phyloP scores from a whole-genome alignment of 2,888 invertebrate species.

The Chloroclystis v-ata region DNA sequence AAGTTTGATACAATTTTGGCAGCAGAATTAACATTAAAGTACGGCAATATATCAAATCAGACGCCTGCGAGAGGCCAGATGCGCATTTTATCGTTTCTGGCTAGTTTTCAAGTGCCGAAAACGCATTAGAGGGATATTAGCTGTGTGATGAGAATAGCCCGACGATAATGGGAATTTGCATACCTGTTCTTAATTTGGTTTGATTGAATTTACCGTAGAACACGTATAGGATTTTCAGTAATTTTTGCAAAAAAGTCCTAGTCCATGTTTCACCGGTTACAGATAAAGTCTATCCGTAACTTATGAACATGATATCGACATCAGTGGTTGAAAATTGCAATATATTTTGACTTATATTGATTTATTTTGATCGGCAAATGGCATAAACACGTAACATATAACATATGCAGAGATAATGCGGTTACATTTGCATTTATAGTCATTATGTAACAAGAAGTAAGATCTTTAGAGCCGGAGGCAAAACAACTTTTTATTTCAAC shows the following conservation, averaged over 20 bases:
- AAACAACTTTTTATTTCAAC: constrained; percentile 29
- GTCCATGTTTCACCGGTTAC: too few relatives aligned
- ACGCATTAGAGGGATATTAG: constrained; percentile 68
- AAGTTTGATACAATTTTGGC: constrained; percentile 55
- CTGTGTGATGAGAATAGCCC: constrained; percentile 51
- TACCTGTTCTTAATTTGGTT: background rate
- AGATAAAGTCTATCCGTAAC: too few relatives aligned
- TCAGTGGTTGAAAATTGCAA: too few relatives aligned
- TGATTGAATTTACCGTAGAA: too few relatives aligned
- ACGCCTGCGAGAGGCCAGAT: constrained; percentile 63
- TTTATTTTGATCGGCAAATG: constrained; percentile 21
- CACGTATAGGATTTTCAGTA: too few relatives aligned
- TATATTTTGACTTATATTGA: background rate
- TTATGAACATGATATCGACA: too few relatives aligned
- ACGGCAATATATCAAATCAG: constrained; percentile 62
- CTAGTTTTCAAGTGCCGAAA: constrained; percentile 74
- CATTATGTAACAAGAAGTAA: constrained; percentile 25
- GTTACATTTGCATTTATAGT: constrained; percentile 24
- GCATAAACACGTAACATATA: constrained; percentile 20
- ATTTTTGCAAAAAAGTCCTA: too few relatives aligned
- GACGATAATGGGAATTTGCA: constrained; percentile 12
- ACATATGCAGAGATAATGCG: constrained; percentile 17
- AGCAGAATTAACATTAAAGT: constrained; percentile 60
- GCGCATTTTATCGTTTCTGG: constrained; percentile 70
- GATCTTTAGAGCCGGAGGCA: constrained; percentile 24